Evolutionary conservation across 2,113 vertebrate species (phyloP).

Genomic region (Paratilapia polleni): DNA sequence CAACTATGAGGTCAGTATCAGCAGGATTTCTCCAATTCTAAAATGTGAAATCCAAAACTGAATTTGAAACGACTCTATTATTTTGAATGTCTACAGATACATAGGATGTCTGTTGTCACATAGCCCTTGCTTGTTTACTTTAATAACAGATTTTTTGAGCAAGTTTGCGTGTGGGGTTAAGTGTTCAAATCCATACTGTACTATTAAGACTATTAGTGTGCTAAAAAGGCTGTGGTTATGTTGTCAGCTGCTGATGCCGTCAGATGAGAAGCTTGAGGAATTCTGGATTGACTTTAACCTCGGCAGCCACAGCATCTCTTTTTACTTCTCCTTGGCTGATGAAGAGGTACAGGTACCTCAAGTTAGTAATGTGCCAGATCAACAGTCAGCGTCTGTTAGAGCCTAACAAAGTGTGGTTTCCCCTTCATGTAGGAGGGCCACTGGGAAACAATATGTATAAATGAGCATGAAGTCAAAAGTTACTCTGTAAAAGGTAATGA

Average conservation of each 20-base stretch:
- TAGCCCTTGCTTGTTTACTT: not conserved
- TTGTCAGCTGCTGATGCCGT: slow-evolving; percentile 88
- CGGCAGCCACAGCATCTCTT: slow-evolving; percentile 90
- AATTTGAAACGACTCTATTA: not conserved
- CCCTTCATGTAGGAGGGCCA: slow-evolving; percentile 80
- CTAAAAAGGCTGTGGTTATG: slow-evolving; percentile 29
- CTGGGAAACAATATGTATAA: slow-evolving; percentile 91
- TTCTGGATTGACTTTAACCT: slow-evolving; percentile 98
- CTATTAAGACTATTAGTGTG: not conserved
- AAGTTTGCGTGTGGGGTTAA: not conserved
- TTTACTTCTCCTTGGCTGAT: slow-evolving; percentile 87
- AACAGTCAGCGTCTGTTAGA: not conserved
- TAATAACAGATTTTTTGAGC: not conserved
- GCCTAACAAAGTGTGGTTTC: not conserved
- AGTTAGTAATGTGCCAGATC: not conserved
- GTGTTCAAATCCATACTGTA: not conserved
- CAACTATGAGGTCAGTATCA: slow-evolving; percentile 74
- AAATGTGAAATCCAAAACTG: not conserved
- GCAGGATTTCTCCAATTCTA: not conserved
- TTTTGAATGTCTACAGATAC: not conserved
- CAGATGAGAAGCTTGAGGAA: slow-evolving; percentile 93
- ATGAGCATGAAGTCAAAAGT: slow-evolving; percentile 85
- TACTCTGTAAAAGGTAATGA: slow-evolving; percentile 89
- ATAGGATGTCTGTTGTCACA: not conserved
- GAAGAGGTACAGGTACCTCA: slow-evolving; percentile 73